Evolutionary conservation across 2,888 invertebrate species (phyloP).

Genomic region (Oscheius onirici): DNA sequence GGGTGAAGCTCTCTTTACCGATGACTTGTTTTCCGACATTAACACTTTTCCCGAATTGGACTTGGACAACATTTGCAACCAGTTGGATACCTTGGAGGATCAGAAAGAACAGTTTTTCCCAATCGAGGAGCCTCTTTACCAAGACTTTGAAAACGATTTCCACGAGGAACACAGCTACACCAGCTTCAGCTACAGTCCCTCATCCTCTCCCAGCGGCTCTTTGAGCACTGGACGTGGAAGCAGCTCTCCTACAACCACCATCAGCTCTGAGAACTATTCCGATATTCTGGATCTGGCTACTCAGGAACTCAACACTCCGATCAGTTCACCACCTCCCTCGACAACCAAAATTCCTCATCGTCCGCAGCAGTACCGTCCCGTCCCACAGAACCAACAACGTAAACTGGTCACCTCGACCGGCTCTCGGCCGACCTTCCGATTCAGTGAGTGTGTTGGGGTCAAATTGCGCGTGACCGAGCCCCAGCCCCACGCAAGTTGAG

Average conservation of each 20-base stretch:
- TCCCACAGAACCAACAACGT: background rate
- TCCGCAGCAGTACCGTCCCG: conserved; percentile 1
- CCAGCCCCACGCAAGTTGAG: background rate
- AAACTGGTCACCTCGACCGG: conserved; percentile 16
- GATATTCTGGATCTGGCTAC: conserved; percentile 28
- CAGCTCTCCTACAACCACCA: conserved; percentile 33
- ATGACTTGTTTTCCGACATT: background rate
- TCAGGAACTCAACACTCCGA: conserved; percentile 2
- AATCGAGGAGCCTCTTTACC: background rate
- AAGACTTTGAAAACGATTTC: background rate
- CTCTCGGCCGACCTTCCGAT: conserved; percentile 25
- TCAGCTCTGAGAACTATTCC: conserved; percentile 16
- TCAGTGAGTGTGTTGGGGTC: conserved; percentile 28
- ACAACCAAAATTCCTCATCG: conserved; percentile 1
- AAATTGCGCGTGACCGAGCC: conserved; percentile 16
- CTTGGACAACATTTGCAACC: conserved; percentile 8
- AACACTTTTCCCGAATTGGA: background rate
- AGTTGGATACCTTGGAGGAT: conserved; percentile 15
- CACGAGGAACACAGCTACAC: conserved; percentile 27
- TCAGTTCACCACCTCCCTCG: conserved; percentile 10
- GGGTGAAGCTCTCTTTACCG: background rate
- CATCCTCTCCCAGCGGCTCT: conserved; percentile 23
- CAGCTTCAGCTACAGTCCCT: background rate
- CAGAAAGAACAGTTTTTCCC: background rate
- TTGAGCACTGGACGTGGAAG: conserved; percentile 16